Conservation (phyloP, 1,140 invertebrate genomes). For the Habropoda laboriosa region DNA sequence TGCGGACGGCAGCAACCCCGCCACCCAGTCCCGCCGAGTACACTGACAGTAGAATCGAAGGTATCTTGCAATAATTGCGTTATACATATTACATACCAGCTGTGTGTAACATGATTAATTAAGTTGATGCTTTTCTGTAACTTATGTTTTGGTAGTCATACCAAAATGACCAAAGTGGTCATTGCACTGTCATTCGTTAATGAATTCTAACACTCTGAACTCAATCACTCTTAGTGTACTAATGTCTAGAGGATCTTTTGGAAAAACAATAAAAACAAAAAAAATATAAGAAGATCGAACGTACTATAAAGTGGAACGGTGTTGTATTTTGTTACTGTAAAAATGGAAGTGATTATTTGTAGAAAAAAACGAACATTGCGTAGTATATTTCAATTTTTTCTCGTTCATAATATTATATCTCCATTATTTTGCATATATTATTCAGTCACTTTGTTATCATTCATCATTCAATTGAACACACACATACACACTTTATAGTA, state of each 20-base stretch:
- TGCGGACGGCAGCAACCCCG: slow-evolving; percentile 81
- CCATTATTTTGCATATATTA: no score
- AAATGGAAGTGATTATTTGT: no score
- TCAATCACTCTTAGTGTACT: slow-evolving; percentile 57
- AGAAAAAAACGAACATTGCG: no score
- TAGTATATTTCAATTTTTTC: no score
- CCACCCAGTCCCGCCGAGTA: slow-evolving; percentile 81
- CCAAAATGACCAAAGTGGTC: slow-evolving; percentile 64
- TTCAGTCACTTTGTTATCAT: neutral
- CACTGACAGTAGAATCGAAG: slow-evolving; percentile 82
- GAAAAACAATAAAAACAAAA: no score
- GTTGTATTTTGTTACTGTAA: neutral
- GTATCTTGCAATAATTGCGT: slow-evolving; percentile 82
- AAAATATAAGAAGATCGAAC: slow-evolving; percentile 4
- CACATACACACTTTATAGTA: slow-evolving; percentile 39
- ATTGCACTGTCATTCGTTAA: slow-evolving; percentile 72
- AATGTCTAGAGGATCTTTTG: slow-evolving; percentile 35
- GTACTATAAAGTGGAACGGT: slow-evolving; percentile 37
- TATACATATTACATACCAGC: slow-evolving; percentile 81
- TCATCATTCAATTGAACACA: neutral
- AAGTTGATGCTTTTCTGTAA: slow-evolving; percentile 80
- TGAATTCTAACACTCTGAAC: slow-evolving; percentile 64
- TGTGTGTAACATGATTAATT: slow-evolving; percentile 82
- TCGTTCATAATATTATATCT: no score
- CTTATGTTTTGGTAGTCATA: slow-evolving; percentile 78